phyloP scores from a whole-genome alignment of 2,888 invertebrate species.

The Pycnomerus fuliginosus region DNA sequence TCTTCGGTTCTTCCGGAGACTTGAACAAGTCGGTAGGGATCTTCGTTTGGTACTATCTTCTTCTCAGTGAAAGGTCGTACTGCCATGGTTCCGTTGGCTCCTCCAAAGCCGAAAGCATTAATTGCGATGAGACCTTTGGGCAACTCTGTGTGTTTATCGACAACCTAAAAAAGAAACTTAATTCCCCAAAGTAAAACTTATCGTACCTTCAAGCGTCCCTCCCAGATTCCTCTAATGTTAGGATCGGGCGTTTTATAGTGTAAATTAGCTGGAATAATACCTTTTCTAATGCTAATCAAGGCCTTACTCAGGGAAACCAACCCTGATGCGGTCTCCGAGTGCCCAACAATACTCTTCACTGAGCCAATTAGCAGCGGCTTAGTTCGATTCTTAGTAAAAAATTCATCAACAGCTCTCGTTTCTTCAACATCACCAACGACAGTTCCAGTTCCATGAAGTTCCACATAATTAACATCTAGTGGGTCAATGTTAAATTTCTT shows the following conservation, averaged over 20 bases:
- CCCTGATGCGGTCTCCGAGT: slow-evolving; percentile 53
- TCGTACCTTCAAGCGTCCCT: slow-evolving; percentile 54
- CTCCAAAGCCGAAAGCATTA: slow-evolving; percentile 68
- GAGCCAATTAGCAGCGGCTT: slow-evolving; percentile 61
- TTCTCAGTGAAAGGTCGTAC: slow-evolving; percentile 50
- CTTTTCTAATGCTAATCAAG: slow-evolving; percentile 67
- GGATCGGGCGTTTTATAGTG: slow-evolving; percentile 63
- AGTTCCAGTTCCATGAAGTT: slow-evolving; percentile 62
- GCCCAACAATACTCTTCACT: slow-evolving; percentile 56
- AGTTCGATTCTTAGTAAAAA: slow-evolving; percentile 43
- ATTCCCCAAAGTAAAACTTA: neutral
- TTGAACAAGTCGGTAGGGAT: slow-evolving; percentile 52
- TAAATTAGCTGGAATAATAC: slow-evolving; percentile 70
- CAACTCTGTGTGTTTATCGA: slow-evolving; percentile 54
- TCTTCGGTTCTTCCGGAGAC: slow-evolving; percentile 70
- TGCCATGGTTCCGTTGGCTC: slow-evolving; percentile 57
- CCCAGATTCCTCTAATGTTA: slow-evolving; percentile 55
- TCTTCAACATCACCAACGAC: slow-evolving; percentile 33
- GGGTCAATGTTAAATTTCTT: slow-evolving; percentile 56
- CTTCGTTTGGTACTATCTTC: slow-evolving; percentile 38
- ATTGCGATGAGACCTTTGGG: slow-evolving; percentile 58
- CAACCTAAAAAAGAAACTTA: slow-evolving; percentile 43
- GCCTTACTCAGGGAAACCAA: slow-evolving; percentile 63
- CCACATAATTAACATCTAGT: slow-evolving; percentile 56
- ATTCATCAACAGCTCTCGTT: slow-evolving; percentile 26